A percentile compares a stretch with the other conserved stretches of the same genome.
Evolutionary conservation across 64 coral and sea anemone genomes (phyloP).

Genomic region (Hydrozoanthus tunicans): DNA sequence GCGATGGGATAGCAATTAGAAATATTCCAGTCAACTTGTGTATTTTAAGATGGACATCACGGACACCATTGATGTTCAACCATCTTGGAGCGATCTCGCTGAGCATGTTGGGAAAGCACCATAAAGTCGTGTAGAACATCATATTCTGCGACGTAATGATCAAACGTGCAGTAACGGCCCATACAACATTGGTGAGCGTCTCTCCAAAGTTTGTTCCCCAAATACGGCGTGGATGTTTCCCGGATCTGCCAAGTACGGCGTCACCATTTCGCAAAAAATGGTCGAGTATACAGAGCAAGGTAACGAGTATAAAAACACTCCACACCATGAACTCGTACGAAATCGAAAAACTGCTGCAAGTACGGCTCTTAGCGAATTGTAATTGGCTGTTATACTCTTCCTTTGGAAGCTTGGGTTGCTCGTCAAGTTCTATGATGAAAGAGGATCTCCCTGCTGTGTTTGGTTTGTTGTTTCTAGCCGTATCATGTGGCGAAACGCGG

Average conservation of each 20-base stretch:
- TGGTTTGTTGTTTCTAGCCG: not conserved
- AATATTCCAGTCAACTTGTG: slow-evolving; percentile 55
- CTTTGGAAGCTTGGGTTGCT: not conserved
- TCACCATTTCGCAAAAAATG: slow-evolving; percentile 65
- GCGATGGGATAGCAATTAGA: slow-evolving; percentile 71
- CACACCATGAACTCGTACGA: slow-evolving; percentile 61
- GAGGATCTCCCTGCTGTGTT: not conserved
- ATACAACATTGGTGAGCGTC: slow-evolving; percentile 62
- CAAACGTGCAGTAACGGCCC: slow-evolving; percentile 72
- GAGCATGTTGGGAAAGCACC: slow-evolving; percentile 69
- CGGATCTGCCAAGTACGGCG: slow-evolving; percentile 44
- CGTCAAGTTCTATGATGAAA: not conserved
- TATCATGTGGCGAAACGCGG: not conserved
- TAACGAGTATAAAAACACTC: slow-evolving; percentile 30
- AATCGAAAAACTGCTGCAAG: slow-evolving; percentile 25
- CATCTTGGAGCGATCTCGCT: slow-evolving; percentile 57
- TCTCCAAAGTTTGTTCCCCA: slow-evolving; percentile 64
- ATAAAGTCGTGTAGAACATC: slow-evolving; percentile 71
- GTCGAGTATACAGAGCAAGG: slow-evolving; percentile 46
- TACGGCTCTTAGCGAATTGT: not conserved
- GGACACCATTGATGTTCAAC: slow-evolving; percentile 44
- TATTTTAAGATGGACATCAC: slow-evolving; percentile 38
- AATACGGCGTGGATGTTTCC: slow-evolving; percentile 37
- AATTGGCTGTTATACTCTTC: not conserved
- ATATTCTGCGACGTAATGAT: slow-evolving; percentile 68